phyloP scores from a whole-genome alignment of 2,113 vertebrate species.

The Monarcha castaneiventris region DNA sequence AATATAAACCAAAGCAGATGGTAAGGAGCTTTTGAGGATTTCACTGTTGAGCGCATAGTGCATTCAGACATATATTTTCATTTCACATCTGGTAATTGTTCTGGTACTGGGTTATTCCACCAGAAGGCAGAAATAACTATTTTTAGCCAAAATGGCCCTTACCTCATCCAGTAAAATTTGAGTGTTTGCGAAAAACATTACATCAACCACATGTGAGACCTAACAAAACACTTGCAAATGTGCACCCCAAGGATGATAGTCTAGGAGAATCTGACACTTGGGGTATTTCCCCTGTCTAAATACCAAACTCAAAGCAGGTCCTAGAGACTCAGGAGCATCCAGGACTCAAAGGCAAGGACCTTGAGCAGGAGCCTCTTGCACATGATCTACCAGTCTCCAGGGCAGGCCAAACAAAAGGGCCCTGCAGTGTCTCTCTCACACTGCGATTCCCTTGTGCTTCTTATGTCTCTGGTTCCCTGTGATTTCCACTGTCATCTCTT shows the following conservation, averaged over 20 bases:
- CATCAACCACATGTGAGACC: neutral
- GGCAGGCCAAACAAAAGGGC: neutral
- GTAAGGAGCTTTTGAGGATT: neutral
- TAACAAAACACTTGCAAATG: neutral
- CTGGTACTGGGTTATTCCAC: neutral
- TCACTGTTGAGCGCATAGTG: neutral
- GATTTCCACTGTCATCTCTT: neutral
- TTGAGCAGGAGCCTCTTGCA: neutral
- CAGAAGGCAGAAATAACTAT: neutral
- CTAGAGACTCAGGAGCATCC: neutral
- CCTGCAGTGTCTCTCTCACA: neutral
- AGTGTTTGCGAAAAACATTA: neutral
- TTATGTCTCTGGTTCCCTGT: neutral
- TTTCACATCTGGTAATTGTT: neutral
- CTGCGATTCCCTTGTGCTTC: neutral
- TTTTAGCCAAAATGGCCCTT: slow-evolving; percentile 23
- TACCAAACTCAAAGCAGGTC: neutral
- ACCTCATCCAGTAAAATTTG: slow-evolving; percentile 4
- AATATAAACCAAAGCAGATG: neutral
- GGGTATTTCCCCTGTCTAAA: neutral
- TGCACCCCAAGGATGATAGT: neutral
- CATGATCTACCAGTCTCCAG: neutral
- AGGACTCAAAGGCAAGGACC: neutral
- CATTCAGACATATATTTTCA: neutral
- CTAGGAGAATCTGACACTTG: neutral